These are phyloP conservation scores for Sciurus carolinensis DNA, from an alignment of 2,797 vertebrate species.

Conservation along the genomic window DNA sequence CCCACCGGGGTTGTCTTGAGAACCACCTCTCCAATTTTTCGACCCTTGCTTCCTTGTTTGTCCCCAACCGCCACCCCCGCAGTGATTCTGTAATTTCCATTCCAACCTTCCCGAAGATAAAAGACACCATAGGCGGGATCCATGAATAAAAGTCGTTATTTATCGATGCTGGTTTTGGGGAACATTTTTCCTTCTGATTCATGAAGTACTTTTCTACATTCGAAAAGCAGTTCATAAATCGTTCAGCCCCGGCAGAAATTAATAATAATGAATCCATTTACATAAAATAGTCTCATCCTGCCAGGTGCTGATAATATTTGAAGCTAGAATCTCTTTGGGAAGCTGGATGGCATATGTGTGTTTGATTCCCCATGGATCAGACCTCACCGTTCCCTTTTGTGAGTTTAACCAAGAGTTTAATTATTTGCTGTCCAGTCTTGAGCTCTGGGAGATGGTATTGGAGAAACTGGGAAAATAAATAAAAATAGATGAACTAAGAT, in stretches of 20 bases:
- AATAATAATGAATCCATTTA: constrained; percentile 91
- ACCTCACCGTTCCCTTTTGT: constrained; percentile 79
- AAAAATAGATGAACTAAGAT: background rate
- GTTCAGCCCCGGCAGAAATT: constrained; percentile 89
- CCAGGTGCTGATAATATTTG: constrained; percentile 87
- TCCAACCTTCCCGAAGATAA: constrained; percentile 86
- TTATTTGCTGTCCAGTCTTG: background rate
- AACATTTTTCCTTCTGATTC: constrained; percentile 90
- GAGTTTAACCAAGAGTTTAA: constrained; percentile 79
- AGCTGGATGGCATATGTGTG: constrained; percentile 16
- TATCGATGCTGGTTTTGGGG: constrained; percentile 89
- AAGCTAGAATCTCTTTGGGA: constrained; percentile 81
- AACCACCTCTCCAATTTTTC: constrained; percentile 70
- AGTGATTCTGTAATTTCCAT: constrained; percentile 84
- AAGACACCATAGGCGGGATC: constrained; percentile 88
- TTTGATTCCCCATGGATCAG: constrained; percentile 78
- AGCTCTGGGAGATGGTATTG: background rate
- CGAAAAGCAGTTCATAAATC: constrained; percentile 90
- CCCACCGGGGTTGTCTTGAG: constrained; percentile 65
- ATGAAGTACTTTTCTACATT: constrained; percentile 89
- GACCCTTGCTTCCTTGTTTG: constrained; percentile 77
- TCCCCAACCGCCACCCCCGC: constrained; percentile 40
- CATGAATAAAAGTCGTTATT: constrained; percentile 90
- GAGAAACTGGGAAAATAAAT: background rate
- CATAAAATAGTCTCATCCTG: constrained; percentile 90